Evolutionary conservation across 2,797 vertebrate genomes (phyloP).

Genomic region (Oreortyx pictus): DNA sequence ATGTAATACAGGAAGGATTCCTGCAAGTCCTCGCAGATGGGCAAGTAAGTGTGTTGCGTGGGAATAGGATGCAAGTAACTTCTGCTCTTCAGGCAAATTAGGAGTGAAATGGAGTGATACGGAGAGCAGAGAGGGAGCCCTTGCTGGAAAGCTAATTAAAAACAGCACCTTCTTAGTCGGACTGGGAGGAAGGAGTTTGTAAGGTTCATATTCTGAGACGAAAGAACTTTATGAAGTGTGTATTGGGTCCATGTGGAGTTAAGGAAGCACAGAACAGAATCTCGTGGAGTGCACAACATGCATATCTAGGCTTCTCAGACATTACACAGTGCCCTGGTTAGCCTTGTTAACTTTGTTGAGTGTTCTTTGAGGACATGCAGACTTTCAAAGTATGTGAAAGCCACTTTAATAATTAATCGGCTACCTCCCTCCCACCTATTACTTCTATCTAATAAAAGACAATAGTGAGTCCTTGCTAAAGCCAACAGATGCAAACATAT

Average conservation of each 20-base stretch:
- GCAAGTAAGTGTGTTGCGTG: not conserved
- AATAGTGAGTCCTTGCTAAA: not conserved
- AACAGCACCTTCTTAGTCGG: slow-evolving; percentile 8
- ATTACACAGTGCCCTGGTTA: not conserved
- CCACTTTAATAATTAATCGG: slow-evolving; percentile 42
- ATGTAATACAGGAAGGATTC: not conserved
- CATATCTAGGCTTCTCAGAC: not conserved
- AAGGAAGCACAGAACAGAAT: slow-evolving; percentile 6
- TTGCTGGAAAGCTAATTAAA: not conserved
- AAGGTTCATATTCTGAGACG: not conserved
- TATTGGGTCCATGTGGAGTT: slow-evolving; percentile 16
- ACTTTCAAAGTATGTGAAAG: slow-evolving; percentile 22
- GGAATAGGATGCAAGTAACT: not conserved
- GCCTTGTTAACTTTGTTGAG: slow-evolving; percentile 47
- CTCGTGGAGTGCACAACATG: fast-evolving
- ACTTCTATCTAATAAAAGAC: slow-evolving; percentile 28
- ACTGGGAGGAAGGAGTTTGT: not conserved
- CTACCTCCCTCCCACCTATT: slow-evolving; percentile 6
- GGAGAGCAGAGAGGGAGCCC: not conserved
- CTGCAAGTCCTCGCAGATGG: not conserved
- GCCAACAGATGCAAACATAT: not conserved
- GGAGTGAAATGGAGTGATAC: not conserved
- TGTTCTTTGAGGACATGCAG: slow-evolving; percentile 42
- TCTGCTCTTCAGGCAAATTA: not conserved
- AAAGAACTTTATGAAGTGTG: slow-evolving; percentile 55